These are phyloP conservation scores for Diprion similis DNA, from an alignment of 1,140 invertebrate species.

Conservation along the genomic window DNA sequence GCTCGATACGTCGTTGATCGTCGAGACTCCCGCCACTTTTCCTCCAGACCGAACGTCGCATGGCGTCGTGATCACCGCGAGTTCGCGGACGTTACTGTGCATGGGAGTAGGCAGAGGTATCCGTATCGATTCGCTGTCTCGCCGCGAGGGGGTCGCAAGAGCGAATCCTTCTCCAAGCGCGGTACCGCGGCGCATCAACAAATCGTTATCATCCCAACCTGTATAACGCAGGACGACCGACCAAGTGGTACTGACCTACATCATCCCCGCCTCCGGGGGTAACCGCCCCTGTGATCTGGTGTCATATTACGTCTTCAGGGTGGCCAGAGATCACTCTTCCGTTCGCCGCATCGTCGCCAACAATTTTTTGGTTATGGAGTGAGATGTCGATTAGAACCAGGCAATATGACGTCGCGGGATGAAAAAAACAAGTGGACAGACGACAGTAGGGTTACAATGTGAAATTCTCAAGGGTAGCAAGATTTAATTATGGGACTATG, in stretches of 20 bases:
- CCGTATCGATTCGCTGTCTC: background rate
- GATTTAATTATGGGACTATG: too few species aligned
- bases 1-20: background rate
- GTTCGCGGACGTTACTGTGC: background rate
- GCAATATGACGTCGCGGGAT: too few species aligned
- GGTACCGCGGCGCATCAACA: background rate
- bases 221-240: background rate
- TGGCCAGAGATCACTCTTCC: too few species aligned
- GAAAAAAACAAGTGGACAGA: too few species aligned
- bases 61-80: background rate
- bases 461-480: too few species aligned
- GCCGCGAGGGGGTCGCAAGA: background rate
- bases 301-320: too few species aligned
- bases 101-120: background rate
- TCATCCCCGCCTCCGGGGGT: background rate
- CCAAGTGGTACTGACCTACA: conserved; percentile 7
- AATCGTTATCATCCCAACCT: background rate
- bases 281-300: background rate
- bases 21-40: conserved; percentile 1
- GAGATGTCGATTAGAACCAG: too few species aligned
- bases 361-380: too few species aligned
- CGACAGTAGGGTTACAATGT: too few species aligned
- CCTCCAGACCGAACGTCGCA: background rate
- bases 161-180: background rate
- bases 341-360: too few species aligned